phyloP scores from a whole-genome alignment of 2,797 vertebrate species.

The Galaxias olidus region DNA sequence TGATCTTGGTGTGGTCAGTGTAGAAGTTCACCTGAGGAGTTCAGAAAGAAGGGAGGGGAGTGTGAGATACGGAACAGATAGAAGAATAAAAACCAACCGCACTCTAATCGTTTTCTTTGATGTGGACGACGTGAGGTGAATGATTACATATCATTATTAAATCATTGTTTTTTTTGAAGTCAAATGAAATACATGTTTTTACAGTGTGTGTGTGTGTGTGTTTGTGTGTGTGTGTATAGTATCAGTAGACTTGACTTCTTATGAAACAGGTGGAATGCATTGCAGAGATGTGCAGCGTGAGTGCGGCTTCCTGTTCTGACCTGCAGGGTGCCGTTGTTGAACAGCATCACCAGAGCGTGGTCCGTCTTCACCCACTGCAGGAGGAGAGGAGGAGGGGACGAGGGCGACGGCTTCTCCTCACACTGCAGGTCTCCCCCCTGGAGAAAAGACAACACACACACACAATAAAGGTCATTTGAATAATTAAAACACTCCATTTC shows the following conservation, averaged over 20 bases:
- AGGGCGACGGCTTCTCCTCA: constrained; percentile 62
- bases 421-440: constrained; percentile 90
- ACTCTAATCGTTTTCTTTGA: too few species aligned
- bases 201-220: too few species aligned
- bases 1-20: constrained; percentile 95
- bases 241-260: too few species aligned
- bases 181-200: too few species aligned
- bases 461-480: background rate
- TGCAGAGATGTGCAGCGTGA: background rate
- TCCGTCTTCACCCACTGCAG: constrained; percentile 98
- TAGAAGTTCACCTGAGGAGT: constrained; percentile 97
- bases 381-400: constrained; percentile 79
- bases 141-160: too few species aligned
- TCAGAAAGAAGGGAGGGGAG: background rate
- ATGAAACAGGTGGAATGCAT: background rate
- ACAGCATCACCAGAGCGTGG: constrained; percentile 95
- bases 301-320: constrained; percentile 56
- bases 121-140: too few species aligned
- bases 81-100: too few species aligned
- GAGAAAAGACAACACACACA: background rate
- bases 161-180: too few species aligned
- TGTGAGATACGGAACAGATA: background rate
- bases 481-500: background rate
- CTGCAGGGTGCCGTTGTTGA: constrained; percentile 94
- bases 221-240: too few species aligned